Base-by-base conservation (phyloP, 2,113 vertebrate genomes). In the Anser brachyrhynchus region DNA sequence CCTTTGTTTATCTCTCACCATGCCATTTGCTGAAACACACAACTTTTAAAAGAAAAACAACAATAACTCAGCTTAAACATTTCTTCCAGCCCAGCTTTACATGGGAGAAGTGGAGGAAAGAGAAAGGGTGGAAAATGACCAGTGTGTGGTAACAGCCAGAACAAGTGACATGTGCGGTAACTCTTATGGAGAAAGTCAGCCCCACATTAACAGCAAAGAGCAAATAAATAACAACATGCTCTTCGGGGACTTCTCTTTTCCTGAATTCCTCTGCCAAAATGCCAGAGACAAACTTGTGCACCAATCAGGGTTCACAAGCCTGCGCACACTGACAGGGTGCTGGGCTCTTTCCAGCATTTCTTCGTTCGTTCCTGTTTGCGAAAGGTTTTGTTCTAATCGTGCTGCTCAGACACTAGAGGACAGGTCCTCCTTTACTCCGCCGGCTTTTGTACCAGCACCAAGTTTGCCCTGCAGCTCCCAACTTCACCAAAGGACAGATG, bases 11-110 rank as follows among this genome's bases (percentile, higher is more conserved):
- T 54, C 51, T 81, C 92, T 80, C 92, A 83, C 87, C 83, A 87
- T 79, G 91, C 90, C 43, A 81, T 82, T 85, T 89, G 73, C 92
- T 94, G 96, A 94, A 79, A 94, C 61, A 74, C 79, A 78, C 92
- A 91, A 91, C 69, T 89, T 73, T 49, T 4, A 26, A 71, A 75
- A 58, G 54, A 66, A 19, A 54, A 61, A 51, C 51, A 28, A 28
- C 59, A 62, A 41, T 17, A 28, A 28, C 17, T 31, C 62, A 80
- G 84, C 28, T 75, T 46, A 64, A 67, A 57, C 59, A 20, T 78
- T 85, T 70, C 54, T 73, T 52, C 11, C 58, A 62, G 55, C 22
- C 31, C 46, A 71, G 70, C 46, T 55, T 55, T 41, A 41, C 20
- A 11, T 0, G 0, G n/a, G 13, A 57, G 16, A 7, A 4, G 28